Evolutionary conservation across 2,888 invertebrate species (phyloP).

Genomic region (Zootermopsis nevadensis): DNA sequence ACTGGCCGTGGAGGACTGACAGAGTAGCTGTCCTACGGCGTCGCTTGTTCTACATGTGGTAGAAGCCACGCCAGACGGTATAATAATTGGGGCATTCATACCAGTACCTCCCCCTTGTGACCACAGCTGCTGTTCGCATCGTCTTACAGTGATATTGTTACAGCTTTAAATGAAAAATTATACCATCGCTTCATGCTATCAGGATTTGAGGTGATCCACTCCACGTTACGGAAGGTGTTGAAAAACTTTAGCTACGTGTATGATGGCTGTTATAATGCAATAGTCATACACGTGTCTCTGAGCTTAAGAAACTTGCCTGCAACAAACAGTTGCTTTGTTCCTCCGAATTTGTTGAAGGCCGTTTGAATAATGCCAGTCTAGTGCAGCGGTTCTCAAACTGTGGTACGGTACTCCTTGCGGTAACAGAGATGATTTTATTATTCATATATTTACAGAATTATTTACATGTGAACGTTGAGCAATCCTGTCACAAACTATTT

Average conservation of each 20-base stretch:
- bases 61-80: slow-evolving; percentile 13
- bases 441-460: too few relatives aligned
- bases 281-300: too few relatives aligned
- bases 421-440: too few relatives aligned
- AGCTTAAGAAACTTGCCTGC: background rate
- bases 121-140: slow-evolving; percentile 2
- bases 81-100: slow-evolving; percentile 16
- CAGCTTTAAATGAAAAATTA: background rate
- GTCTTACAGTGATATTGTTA: background rate
- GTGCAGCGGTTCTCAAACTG: too few relatives aligned
- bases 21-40: background rate
- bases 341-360: background rate
- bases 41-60: background rate
- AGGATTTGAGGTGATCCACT: background rate
- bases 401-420: too few relatives aligned
- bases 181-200: background rate
- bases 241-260: background rate
- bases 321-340: background rate
- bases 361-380: background rate
- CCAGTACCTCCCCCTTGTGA: background rate
- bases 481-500: too few relatives aligned
- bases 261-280: too few relatives aligned
- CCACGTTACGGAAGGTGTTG: background rate
- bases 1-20: background rate
- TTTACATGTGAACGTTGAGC: too few relatives aligned